Evolutionary conservation across 2,113 vertebrate genomes (phyloP).

Genomic region (Thymallus thymallus): DNA sequence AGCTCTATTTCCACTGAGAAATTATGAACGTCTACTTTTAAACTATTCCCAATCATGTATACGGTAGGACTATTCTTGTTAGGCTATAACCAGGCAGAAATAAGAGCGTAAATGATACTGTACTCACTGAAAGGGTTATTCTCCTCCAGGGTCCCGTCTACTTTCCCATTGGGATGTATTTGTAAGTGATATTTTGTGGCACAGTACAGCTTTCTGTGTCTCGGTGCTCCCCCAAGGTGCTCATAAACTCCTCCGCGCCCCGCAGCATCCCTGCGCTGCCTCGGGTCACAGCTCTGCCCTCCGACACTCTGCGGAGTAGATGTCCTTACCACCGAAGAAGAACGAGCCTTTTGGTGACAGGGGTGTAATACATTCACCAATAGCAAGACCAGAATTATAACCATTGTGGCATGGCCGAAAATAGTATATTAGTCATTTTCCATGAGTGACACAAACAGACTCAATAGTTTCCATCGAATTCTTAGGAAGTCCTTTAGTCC

Average conservation of each 20-base stretch:
- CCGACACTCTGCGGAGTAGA: slow-evolving; percentile 29
- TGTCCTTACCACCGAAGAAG: slow-evolving; percentile 33
- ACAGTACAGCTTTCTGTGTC: slow-evolving; percentile 81
- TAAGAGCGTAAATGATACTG: slow-evolving; percentile 36
- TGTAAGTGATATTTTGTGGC: slow-evolving; percentile 84
- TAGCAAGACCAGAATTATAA: slow-evolving; percentile 75
- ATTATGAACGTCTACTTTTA: no score
- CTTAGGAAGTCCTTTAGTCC: neutral
- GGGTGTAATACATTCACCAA: slow-evolving; percentile 68
- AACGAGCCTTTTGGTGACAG: slow-evolving; percentile 55
- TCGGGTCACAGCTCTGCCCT: slow-evolving; percentile 47
- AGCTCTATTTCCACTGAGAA: no score
- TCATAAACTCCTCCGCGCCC: slow-evolving; percentile 83
- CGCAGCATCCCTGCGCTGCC: slow-evolving; percentile 74
- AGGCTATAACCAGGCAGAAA: no score
- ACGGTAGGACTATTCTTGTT: no score
- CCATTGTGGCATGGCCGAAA: slow-evolving; percentile 77
- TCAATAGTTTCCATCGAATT: neutral
- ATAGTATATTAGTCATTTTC: slow-evolving; percentile 55
- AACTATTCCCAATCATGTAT: no score
- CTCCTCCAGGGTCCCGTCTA: slow-evolving; percentile 81
- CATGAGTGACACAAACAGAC: neutral
- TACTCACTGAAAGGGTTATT: slow-evolving; percentile 81
- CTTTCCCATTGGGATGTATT: slow-evolving; percentile 77
- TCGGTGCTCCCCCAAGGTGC: slow-evolving; percentile 81